These are phyloP conservation scores for Carcharodon carcharias DNA, from an alignment of 2,797 vertebrate species.

Conservation along the genomic window DNA sequence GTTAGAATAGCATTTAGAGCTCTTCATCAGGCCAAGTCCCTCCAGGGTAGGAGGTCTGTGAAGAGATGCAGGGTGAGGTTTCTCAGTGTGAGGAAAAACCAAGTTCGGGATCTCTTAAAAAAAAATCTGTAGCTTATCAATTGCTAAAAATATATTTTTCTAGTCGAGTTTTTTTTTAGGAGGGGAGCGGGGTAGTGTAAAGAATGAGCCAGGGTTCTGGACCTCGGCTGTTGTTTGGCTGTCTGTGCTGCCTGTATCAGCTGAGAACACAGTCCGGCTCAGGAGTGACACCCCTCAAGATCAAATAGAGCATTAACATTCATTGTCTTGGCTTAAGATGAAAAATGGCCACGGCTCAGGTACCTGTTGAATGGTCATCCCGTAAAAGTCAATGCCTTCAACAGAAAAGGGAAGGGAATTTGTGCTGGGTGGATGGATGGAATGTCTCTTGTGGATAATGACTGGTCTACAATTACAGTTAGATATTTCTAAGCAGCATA, in stretches of 20 bases:
- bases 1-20: background rate
- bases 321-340: background rate
- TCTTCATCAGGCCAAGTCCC: background rate
- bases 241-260: background rate
- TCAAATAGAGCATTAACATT: background rate
- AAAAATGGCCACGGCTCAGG: too few species aligned
- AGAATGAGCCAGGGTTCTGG: background rate
- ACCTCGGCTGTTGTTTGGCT: background rate
- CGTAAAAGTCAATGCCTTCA: too few species aligned
- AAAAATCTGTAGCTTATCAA: background rate
- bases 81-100: background rate
- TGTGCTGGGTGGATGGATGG: too few species aligned
- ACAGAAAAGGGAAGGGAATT: too few species aligned
- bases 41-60: background rate
- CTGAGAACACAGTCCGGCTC: background rate
- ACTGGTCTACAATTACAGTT: too few species aligned
- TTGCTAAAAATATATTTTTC: background rate
- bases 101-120: background rate
- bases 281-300: too few species aligned
- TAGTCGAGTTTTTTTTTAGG: background rate
- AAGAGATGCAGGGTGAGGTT: background rate
- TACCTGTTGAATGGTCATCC: too few species aligned
- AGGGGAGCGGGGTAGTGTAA: background rate
- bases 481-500: too few species aligned
- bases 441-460: too few species aligned